Base-by-base conservation (phyloP, 2,888 invertebrate genomes). In the Blera fallax region DNA sequence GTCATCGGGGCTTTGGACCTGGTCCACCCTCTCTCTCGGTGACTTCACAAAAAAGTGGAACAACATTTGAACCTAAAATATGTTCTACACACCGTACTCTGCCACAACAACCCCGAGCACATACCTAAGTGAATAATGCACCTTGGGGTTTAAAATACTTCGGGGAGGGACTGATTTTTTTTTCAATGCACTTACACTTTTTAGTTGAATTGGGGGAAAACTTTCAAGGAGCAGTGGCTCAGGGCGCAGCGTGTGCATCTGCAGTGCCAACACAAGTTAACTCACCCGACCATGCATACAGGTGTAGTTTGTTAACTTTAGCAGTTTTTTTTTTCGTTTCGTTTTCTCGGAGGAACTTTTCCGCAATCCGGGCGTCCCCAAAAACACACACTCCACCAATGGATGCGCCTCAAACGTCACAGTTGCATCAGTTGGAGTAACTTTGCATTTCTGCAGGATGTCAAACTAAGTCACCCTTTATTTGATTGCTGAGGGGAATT, bases 221-320 rank as follows among this genome's bases (percentile, higher is more conserved):
- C 18, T 40, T 50, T 40, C 18, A 18, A 34, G 14, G 27, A 52
- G 50, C 16, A 16, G 14, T 16, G 21, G 11, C 48, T 21, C 21
- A 29, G 24, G 16, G 18, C n/a, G n/a, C 18, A 21, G 62, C 40
- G 52, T 37, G 67, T 48, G 16, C 67, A 48, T 18, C 76, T 27
- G 43, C 64, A 65, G 64, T 64, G 64, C 5, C 29, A 74, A 56
- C 74, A 64, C 54, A 60, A 50, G 69, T 54, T 16, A 60, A 60
- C 40, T 43, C 40, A 48, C 1, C 52, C 65, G 48, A n/a, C 69
- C 43, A 62, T 54, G 77, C 69, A 69, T 77, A 62, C 69, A 67
- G 67, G 67, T 77, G 69, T 48, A 77, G 77, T 69, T 77, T 29
- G 69, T 60, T 78, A 78, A 78, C 67, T 69, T 77, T 77, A 37